Evolutionary conservation across 1,140 invertebrate species (phyloP).

Genomic region (Nomia melanderi): DNA sequence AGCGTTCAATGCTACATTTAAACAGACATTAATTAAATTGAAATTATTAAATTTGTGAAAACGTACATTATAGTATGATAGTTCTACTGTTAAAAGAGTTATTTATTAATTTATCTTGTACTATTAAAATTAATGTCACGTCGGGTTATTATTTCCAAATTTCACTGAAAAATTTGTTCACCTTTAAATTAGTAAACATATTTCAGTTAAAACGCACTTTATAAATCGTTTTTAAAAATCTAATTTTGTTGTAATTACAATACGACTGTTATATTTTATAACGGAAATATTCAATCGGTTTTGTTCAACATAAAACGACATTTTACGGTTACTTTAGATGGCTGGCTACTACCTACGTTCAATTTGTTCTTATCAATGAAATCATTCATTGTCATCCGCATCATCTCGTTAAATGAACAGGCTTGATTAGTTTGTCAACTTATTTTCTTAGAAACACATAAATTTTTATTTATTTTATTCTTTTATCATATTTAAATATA

Average conservation of each 20-base stretch:
- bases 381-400: background rate
- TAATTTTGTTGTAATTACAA: too few species aligned
- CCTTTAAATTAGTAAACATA: background rate
- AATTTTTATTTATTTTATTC: background rate
- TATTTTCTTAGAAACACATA: background rate
- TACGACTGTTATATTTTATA: background rate
- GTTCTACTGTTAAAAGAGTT: background rate
- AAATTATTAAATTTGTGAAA: too few species aligned
- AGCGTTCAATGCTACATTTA: too few species aligned
- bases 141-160: too few species aligned
- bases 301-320: background rate
- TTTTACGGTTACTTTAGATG: background rate
- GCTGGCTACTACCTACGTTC: slow-evolving; percentile 12
- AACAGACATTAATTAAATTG: too few species aligned
- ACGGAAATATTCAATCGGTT: background rate
- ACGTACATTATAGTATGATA: too few species aligned
- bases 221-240: background rate
- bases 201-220: too few species aligned
- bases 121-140: too few species aligned
- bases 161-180: background rate
- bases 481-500: background rate
- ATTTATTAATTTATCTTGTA: background rate
- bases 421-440: background rate
- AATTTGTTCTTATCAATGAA: slow-evolving; percentile 16
- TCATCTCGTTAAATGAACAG: background rate